A percentile compares a stretch with the other conserved stretches of the same genome.
Evolutionary conservation across 2,888 invertebrate species (phyloP).

Genomic region (Zygothrica quintamaculata): DNA sequence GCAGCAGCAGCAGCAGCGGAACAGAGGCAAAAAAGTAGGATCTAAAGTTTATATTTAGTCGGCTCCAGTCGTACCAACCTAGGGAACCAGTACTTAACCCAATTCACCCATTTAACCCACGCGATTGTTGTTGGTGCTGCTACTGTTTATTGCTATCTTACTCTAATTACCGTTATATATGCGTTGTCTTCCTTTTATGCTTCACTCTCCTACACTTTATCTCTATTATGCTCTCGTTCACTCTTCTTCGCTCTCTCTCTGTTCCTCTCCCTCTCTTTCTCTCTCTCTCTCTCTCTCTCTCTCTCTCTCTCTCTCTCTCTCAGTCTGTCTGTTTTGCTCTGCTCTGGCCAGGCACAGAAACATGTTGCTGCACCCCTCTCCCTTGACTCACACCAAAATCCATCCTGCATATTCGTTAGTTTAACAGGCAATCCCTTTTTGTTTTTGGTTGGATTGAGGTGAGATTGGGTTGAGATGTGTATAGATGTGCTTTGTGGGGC

Average conservation of each 20-base stretch:
- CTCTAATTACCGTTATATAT: conserved; percentile 66
- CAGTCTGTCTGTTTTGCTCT: too few relatives aligned
- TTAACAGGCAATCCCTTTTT: conserved; percentile 55
- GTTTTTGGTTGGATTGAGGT: conserved; percentile 42
- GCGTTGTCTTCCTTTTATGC: conserved; percentile 41
- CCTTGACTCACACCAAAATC: conserved; percentile 11
- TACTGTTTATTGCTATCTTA: conserved; percentile 48
- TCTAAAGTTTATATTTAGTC: conserved; percentile 20
- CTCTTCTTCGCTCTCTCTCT: conserved; percentile 5
- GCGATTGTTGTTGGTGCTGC: conserved; percentile 7
- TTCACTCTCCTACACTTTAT: too few relatives aligned
- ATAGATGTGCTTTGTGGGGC: neutral
- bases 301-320: too few relatives aligned
- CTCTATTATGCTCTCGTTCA: too few relatives aligned
- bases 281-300: too few relatives aligned
- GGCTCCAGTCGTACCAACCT: conserved; percentile 14
- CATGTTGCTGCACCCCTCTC: conserved; percentile 23
- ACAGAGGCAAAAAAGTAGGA: conserved; percentile 1
- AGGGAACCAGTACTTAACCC: conserved; percentile 25
- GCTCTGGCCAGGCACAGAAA: conserved; percentile 3
- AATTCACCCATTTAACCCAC: conserved; percentile 22
- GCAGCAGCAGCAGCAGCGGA: too few relatives aligned
- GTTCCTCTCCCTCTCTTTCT: too few relatives aligned
- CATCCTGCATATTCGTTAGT: conserved; percentile 15
- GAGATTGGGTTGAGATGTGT: too few relatives aligned